Base-by-base conservation (phyloP, 1,140 invertebrate genomes). In the Plodia interpunctella region DNA sequence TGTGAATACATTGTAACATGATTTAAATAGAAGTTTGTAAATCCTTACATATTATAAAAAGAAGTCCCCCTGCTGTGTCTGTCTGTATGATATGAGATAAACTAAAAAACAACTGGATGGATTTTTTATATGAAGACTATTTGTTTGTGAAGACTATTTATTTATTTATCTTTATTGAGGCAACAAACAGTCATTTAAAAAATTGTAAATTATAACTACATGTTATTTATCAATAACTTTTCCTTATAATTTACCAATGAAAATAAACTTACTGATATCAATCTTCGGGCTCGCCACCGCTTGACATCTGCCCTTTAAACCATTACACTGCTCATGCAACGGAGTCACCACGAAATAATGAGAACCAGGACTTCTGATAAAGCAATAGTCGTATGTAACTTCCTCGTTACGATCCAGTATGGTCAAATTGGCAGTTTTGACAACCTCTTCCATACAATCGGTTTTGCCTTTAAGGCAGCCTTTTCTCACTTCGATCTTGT, bases 281-380 rank as follows among this genome's bases (percentile, higher is more conserved):
- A 88, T 83, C 53, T 64, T 80, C 0, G 83, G 80, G 56, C 83
- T 88, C 21, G 76, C 70, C 0, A 83, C 77, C 38, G 52, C 66
- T 38, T 65, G 70, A 57, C 86, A 88, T 5, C 67, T 57, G 9
- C 6, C 54, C 18, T 21, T 21, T 49, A 20, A 25, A 13, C 52
- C 38, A 20, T 53, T 62, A 38, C 83, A 87, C 2, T 63, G 65
- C 0, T 66, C 68, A 62, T 87, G 83, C 5, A 80, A 50, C 0
- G 84, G 81, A 5, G 69, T 82, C 4, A 88, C 80, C 0, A 78
- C 54, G 52, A 85, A 88, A 21, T 79, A 79, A 55, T 80, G 83
- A 0, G 63, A 69, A 0, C 86, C 83, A 0, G 80, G 66, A 2
- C 65, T 62, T 8, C 73, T 74, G 2, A 84, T 53, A 13, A 78